Evolutionary conservation across 2,797 vertebrate species (phyloP).

Genomic region (Sebastes oblongus): DNA sequence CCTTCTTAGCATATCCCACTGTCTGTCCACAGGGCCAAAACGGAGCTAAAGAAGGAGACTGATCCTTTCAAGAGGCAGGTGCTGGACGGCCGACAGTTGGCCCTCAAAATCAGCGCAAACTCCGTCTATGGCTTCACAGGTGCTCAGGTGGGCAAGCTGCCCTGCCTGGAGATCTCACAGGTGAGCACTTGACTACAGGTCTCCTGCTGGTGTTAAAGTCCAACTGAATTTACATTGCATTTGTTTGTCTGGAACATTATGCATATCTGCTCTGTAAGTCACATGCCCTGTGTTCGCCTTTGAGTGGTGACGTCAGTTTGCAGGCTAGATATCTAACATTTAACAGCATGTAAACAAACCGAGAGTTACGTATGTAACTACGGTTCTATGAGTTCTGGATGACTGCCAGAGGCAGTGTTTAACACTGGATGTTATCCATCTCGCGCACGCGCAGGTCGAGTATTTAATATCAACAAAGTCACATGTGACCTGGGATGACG

Average conservation of each 20-base stretch:
- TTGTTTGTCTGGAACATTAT: neutral
- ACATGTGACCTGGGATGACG: too few relatives aligned
- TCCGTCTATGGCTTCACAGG: conserved; percentile 95
- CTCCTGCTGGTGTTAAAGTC: neutral
- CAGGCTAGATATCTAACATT: neutral
- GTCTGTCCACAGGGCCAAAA: conserved; percentile 84
- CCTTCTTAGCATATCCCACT: neutral
- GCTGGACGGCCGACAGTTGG: conserved; percentile 91
- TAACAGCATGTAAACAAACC: neutral
- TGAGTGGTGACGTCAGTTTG: neutral
- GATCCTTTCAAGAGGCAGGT: conserved; percentile 93
- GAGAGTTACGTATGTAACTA: too few relatives aligned
- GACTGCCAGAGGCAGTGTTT: too few relatives aligned
- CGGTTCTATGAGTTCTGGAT: too few relatives aligned
- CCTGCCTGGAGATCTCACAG: conserved; percentile 94
- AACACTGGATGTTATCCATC: too few relatives aligned
- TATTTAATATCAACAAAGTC: too few relatives aligned
- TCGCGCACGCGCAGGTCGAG: too few relatives aligned
- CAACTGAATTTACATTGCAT: neutral
- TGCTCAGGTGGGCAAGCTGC: conserved; percentile 93
- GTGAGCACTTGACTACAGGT: conserved; percentile 65
- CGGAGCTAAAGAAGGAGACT: conserved; percentile 89
- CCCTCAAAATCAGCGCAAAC: conserved; percentile 94
- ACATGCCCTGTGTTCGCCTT: neutral
- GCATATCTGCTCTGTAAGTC: neutral